Evolutionary conservation across 2,113 vertebrate species (phyloP), one percentile per base, ranked within the genome.

Genomic region (Opisthocomus hoazin): DNA sequence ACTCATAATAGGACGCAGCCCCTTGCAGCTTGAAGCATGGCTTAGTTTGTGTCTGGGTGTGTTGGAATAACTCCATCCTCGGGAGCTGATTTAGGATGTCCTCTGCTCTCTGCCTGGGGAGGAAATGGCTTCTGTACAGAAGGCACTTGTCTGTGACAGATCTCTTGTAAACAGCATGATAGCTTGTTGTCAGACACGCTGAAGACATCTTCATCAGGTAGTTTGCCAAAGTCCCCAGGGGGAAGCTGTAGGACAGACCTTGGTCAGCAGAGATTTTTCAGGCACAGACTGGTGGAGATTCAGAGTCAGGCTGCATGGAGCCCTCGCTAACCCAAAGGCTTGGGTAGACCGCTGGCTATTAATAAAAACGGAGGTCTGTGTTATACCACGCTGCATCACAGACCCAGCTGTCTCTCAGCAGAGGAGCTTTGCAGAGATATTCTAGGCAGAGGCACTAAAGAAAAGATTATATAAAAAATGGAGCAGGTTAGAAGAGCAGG

Each of bases 131-230:
- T 85, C 91, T 43, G 89, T 91, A 9, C 81, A 93, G 94, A 90
- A 87, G 90, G 84, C 91, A 51, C 92, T 95, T 95, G 96, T 96
- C 94, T 93, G 89, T 68, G 74, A 83, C 95, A 96, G 92, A 96
- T 92, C 95, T 91, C 91, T 84, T 91, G 94, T 91, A 96, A 95
- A 89, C 92, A 94, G 90, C 65, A 15, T 53, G 86, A 94, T 57
- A 88, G 77, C 91, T 94, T 34, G 16, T 70, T 96, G 92, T 89
- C 96, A 95, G 89, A 53, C 53, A 12, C 1, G 2, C 65, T 4
- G 29, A 26, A 79, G 94, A 97, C 89, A 66, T 96, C 96, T 97
- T 36, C 43, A 96, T 97, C 96, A 97, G 94, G 94, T 79, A 14
- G 89, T 87, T 20, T 79, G 89, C 96, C 94, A 94, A 30, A 69